Conservation (phyloP, 2,888 invertebrate genomes). For the Neuroscelio doddi region DNA sequence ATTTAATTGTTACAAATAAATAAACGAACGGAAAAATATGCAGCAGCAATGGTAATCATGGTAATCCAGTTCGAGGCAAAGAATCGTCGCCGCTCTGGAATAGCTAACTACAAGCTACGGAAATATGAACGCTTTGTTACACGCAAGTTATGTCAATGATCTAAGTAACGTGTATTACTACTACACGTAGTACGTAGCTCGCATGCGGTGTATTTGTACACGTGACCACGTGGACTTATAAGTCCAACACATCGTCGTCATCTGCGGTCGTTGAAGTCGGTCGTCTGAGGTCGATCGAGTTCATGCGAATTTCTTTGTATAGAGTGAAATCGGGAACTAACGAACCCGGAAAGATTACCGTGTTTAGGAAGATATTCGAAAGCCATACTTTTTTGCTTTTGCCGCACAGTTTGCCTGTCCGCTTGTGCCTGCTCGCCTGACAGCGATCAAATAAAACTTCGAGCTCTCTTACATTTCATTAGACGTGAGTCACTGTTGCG, state of each 20-base stretch:
- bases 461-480: neutral
- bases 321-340: slow-evolving; percentile 41
- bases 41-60: no score
- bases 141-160: slow-evolving; percentile 35
- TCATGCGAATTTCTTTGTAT: slow-evolving; percentile 52
- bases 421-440: no score
- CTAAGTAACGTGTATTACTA: slow-evolving; percentile 19
- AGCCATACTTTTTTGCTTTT: slow-evolving; percentile 20
- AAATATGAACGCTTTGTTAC: slow-evolving; percentile 12
- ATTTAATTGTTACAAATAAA: no score
- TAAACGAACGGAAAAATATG: no score
- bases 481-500: no score
- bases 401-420: neutral
- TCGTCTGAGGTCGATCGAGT: slow-evolving; percentile 66
- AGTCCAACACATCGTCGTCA: slow-evolving; percentile 54
- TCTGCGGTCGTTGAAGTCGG: slow-evolving; percentile 66
- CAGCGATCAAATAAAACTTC: slow-evolving; percentile 37
- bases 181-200: neutral
- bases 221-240: slow-evolving; percentile 41
- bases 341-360: slow-evolving; percentile 29
- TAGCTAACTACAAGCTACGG: slow-evolving; percentile 16
- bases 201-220: slow-evolving; percentile 21
- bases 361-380: slow-evolving; percentile 27
- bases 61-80: slow-evolving; percentile 11
- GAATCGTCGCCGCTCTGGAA: slow-evolving; percentile 14